Conservation (phyloP, 2,113 vertebrate species). For the Hippocampus zosterae region DNA sequence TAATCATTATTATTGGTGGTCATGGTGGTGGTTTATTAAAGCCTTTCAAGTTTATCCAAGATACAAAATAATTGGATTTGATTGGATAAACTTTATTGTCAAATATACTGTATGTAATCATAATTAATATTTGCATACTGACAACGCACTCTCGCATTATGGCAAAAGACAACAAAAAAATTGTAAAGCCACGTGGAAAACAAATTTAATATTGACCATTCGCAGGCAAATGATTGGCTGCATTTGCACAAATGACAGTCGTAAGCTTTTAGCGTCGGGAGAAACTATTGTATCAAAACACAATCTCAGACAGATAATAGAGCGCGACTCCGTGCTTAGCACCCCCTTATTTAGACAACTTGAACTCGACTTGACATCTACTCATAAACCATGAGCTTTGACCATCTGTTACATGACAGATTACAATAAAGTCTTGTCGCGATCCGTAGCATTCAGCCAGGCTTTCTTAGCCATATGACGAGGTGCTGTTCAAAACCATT, state of each 20-base stretch:
- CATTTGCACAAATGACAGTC: not conserved
- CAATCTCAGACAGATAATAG: conserved; percentile 11
- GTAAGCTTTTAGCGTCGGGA: not conserved
- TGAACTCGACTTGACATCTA: conserved; percentile 60
- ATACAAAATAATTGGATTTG: not conserved
- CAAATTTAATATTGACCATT: not conserved
- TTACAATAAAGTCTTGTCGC: conserved; percentile 23
- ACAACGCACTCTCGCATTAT: not conserved
- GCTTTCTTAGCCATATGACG: conserved; percentile 15
- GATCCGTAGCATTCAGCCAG: conserved; percentile 24
- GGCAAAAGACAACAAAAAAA: no score
- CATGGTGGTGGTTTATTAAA: no score
- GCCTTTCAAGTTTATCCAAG: no score
- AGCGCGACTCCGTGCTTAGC: conserved; percentile 20
- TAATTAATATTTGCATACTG: not conserved
- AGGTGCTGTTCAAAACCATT: conserved; percentile 15
- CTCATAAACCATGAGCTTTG: conserved; percentile 54
- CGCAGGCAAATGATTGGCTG: not conserved
- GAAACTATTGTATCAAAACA: conserved; percentile 13
- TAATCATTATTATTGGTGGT: no score
- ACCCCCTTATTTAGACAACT: conserved; percentile 57
- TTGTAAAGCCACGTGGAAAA: not conserved
- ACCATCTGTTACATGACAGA: conserved; percentile 53
- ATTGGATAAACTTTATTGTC: no score
- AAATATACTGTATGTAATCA: not conserved